These are phyloP conservation scores for Hylaea fasciaria DNA, from an alignment of 2,888 invertebrate genomes.

Conservation along the genomic window DNA sequence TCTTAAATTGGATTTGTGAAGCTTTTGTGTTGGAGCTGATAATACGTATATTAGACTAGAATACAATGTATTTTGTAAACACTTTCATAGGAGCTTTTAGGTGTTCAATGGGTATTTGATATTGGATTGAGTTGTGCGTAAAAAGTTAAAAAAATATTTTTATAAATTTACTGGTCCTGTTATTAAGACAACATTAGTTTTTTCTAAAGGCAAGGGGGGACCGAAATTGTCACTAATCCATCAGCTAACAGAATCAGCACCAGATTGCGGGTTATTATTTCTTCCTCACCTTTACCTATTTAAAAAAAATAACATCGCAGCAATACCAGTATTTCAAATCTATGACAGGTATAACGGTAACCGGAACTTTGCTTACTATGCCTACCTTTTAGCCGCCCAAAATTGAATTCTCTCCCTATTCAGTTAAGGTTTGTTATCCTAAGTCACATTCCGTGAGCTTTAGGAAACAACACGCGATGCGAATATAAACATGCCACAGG, in stretches of 20 bases:
- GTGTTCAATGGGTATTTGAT: no score
- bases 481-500: constrained; percentile 70
- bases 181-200: no score
- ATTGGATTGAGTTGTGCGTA: no score
- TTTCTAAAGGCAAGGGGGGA: no score
- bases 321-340: constrained; percentile 67
- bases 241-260: constrained; percentile 6
- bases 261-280: constrained; percentile 35
- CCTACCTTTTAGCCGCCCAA: constrained; percentile 42
- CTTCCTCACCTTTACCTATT: constrained; percentile 55
- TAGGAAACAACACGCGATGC: constrained; percentile 62
- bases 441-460: constrained; percentile 35
- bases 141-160: no score
- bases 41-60: no score
- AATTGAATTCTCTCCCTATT: constrained; percentile 54
- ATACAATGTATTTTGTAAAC: no score
- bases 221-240: not conserved
- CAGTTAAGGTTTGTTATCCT: constrained; percentile 58
- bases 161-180: no score
- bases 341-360: constrained; percentile 68
- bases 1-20: no score
- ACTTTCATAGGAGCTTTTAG: no score
- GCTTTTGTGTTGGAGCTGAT: no score
- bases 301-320: constrained; percentile 53
- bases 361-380: constrained; percentile 56